Evolutionary conservation across 1,140 invertebrate species (phyloP), one percentile per base, ranked within the genome.

Genomic region (Oedothorax gibbosus): DNA sequence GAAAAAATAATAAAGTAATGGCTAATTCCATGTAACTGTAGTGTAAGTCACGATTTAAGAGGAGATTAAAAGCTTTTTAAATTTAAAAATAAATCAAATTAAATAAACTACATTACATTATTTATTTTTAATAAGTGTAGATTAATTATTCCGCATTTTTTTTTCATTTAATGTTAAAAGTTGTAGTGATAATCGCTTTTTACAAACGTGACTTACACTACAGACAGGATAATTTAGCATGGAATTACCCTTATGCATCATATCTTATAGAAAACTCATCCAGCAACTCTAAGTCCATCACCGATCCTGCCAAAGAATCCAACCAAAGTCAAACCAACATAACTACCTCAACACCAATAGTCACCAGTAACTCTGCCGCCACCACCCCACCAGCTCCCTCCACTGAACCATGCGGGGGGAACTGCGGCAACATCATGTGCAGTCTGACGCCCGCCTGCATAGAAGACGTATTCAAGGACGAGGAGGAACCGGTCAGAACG

Each of bases 341-440:
- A 3, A 62, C 7, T 10, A n/a, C 75, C 12, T 57, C 56, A 14
- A 62, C 77, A 56, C 51, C 62, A 79, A 60, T 12, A 71, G 8
- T 50, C 18, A 79, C 53, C 11, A 56, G 15, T n/a, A 12, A 50
- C 8, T 14, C 72, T 35, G 35, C 72, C 11, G 21, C 62, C 0
- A 54, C 62, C 5, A 35, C 62, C 10, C 53, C 76, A 2, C 12
- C 57, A 3, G 49, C 15, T 7, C 14, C 57, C 10, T 18, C 64
- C 2, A 20, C 82, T 10, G 71, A 20, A 5, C 56, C 54, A 0
- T 85, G 83, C 15, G 64, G 75, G 2, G 83, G 83, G 0, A 75
- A 85, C 14, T 85, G 83, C n/a, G 83, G 83, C 7, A 85, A 85
- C 35, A 85, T 85, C 35, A 85, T 85, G 83, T 85, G 83, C 50